Base-by-base conservation (phyloP, 1,140 invertebrate genomes). In the Mizuhopecten yessoensis region DNA sequence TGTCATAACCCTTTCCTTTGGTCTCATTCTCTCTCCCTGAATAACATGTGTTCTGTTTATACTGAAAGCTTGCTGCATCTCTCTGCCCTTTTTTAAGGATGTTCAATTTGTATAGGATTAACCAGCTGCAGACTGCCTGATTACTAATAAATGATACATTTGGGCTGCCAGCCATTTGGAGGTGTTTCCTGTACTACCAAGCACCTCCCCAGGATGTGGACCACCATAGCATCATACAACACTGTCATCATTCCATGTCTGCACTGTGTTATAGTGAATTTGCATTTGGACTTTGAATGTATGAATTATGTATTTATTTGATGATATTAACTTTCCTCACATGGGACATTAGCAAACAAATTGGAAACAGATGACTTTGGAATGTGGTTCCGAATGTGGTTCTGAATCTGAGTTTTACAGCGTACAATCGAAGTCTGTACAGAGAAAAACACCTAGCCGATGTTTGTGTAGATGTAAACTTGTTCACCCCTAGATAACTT, bases 291-390 rank as follows among this genome's bases (percentile, higher is more conserved):
- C 23, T 75, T 75, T 75, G n/a, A 29, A n/a, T 75, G 29, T n/a
- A 75, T 75, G 57, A 75, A 75, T 75, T 75, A 75, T 75, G 57
- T 29, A 29, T 75, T 75, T 75, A 75, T 75, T 75, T 75, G 57
- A 75, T 75, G 57, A 29, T 75, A 75, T 75, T 75, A 75, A 75
- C 57, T 75, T 75, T 29, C 29, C 57, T 75, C 57, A 75, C 57
- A 75, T 75, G 57, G 57, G 57, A 75, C 57, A 75, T 75, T 75
- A 75, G 57, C 57, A 75, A 75, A 75, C 57, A 75, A 75, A 75
- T 75, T 75, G 23, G 57, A 75, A 75, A 75, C 57, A 75, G 57
- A 75, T 75, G 57, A 75, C 57, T 75, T 9, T 29, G 29, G 15
- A 13, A 75, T 75, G 23, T n/a, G 1, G 15, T 29, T 75, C 23